A percentile compares a stretch with the other conserved stretches of the same genome.
Evolutionary conservation across 2,113 vertebrate genomes (phyloP).

Genomic region (Leuciscus idus): DNA sequence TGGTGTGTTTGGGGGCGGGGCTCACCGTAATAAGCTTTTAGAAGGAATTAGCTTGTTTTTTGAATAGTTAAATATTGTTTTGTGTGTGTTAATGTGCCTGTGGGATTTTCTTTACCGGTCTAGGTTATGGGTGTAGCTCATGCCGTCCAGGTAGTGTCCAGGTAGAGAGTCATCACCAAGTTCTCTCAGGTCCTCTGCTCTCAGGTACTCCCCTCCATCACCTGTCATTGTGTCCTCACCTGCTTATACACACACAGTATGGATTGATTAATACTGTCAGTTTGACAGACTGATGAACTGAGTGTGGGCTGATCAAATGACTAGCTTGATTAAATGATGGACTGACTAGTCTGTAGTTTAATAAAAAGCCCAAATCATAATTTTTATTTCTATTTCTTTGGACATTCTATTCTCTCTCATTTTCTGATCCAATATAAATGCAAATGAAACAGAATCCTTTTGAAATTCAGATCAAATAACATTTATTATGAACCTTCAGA

Average conservation of each 20-base stretch:
- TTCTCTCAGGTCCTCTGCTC: slow-evolving; percentile 93
- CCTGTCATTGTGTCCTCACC: slow-evolving; percentile 98
- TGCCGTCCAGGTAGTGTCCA: slow-evolving; percentile 90
- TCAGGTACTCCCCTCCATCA: slow-evolving; percentile 93
- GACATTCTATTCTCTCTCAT: background rate
- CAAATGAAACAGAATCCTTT: background rate
- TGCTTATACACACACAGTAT: slow-evolving; percentile 58
- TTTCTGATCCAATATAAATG: background rate
- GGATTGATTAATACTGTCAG: background rate
- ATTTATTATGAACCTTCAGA: background rate
- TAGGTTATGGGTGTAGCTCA: slow-evolving; percentile 93
- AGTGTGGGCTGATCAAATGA: background rate
- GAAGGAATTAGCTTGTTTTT: background rate
- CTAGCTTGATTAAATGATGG: background rate
- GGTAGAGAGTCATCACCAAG: slow-evolving; percentile 95
- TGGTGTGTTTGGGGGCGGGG: background rate
- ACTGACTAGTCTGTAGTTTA: background rate
- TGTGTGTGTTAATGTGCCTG: background rate
- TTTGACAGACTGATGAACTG: background rate
- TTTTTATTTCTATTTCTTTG: background rate
- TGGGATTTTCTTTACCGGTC: slow-evolving; percentile 83
- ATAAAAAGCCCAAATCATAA: background rate
- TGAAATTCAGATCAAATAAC: background rate
- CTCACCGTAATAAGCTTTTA: background rate
- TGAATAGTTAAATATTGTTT: background rate